Base-by-base conservation (phyloP, 1,140 invertebrate genomes). In the Meteorus sp. region DNA sequence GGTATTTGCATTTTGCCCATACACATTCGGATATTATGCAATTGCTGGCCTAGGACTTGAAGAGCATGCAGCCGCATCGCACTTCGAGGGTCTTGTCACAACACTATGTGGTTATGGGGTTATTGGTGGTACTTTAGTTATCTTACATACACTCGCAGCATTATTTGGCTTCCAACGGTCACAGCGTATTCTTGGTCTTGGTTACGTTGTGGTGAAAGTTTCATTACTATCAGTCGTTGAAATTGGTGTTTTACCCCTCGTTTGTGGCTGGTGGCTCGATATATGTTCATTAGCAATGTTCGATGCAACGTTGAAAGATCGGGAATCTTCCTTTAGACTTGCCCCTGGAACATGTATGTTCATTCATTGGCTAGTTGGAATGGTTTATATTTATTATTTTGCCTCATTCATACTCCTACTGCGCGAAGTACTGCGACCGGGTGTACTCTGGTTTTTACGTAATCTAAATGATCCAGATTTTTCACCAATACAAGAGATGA, bases 371-470 rank as follows among this genome's bases (percentile, higher is more conserved):
- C 85, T 99, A 7, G 91, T 97, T n/a, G 97, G 97, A 51, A 98
- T 99, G 95, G 89, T 99, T 1, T 99, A 98, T 77, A 95, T 99
- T 11, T 99, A 99, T 77, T 99, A 99, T 79, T 99, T 99, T 74
- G 97, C 97, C 6, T 98, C 95, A 0, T 99, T 99, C 72, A 94
- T 99, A 31, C 82, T 98, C 0, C 79, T 98, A 1, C 76, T 99
- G 2, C 81, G 97, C 43, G 97, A 99, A 81, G 93, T 99, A 2
- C 73, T 99, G 5, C 82, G 96, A 48, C 97, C 97, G 0, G 97
- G 97, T 0, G 94, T 99, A 0, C 81, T 99, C 0, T 99, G 95
- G 95, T 98, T 99, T 74, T 80, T 96, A 45, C 85, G 95, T 64
- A 99, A 99, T 76, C 82, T 99, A 6, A 99, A 99, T 77, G 97